Evolutionary conservation across 1,140 invertebrate species (phyloP).

Genomic region (Drosophila neocordata): DNA sequence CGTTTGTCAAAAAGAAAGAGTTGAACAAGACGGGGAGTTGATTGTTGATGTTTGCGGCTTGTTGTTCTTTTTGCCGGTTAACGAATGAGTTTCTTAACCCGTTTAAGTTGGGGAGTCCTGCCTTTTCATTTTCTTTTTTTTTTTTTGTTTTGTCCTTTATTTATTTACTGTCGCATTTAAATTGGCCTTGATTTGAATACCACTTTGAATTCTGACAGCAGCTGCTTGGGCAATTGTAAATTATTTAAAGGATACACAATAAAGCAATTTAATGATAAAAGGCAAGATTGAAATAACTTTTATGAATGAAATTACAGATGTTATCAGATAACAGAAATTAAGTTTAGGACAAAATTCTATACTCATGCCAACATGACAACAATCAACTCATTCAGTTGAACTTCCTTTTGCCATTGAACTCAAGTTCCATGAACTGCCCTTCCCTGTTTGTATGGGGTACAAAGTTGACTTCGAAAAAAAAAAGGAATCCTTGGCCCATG

Average conservation of each 20-base stretch:
- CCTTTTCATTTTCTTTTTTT: not conserved
- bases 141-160: not conserved
- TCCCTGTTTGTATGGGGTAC: not conserved
- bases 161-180: conserved; percentile 42
- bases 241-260: conserved; percentile 24
- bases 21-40: not conserved
- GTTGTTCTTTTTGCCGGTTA: conserved; percentile 40
- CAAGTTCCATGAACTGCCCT: conserved; percentile 56
- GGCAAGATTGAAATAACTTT: conserved; percentile 4
- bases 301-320: not conserved
- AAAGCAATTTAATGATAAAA: not conserved
- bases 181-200: conserved; percentile 18
- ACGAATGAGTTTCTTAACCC: conserved; percentile 63
- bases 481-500: conserved; percentile 23
- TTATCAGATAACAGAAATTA: conserved; percentile 1
- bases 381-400: conserved; percentile 6
- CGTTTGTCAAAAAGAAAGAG: conserved; percentile 27
- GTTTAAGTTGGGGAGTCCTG: conserved; percentile 8
- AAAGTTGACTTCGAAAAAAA: conserved; percentile 5
- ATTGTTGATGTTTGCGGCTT: conserved; percentile 32
- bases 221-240: not conserved
- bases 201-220: not conserved
- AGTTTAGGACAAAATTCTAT: not conserved
- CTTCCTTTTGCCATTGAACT: conserved; percentile 46
- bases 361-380: not conserved